A percentile compares a stretch with the other conserved stretches of the same genome.
These are phyloP conservation scores for Pseudopipra pipra DNA, from an alignment of 2,113 vertebrate species.

Conservation along the genomic window DNA sequence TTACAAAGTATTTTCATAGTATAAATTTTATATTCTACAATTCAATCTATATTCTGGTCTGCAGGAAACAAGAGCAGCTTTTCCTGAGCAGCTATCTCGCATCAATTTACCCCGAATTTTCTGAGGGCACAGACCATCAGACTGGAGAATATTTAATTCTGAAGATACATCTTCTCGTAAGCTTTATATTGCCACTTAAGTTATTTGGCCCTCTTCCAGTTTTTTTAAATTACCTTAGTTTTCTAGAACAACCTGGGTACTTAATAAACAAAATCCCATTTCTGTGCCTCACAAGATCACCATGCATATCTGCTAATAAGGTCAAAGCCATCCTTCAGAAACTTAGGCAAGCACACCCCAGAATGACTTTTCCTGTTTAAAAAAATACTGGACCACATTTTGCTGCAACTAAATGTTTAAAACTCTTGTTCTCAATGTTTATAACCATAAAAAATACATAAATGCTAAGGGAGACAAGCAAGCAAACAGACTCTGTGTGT, in stretches of 20 bases:
- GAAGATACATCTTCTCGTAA: background rate
- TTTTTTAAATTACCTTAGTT: background rate
- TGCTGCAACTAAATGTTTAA: conserved; percentile 35
- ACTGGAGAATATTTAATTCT: background rate
- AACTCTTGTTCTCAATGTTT: conserved; percentile 33
- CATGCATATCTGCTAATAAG: background rate
- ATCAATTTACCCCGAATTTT: background rate
- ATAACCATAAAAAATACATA: conserved; percentile 54
- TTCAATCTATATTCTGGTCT: background rate
- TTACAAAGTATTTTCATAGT: background rate
- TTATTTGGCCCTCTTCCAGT: background rate
- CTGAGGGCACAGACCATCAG: background rate
- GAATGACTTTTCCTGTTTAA: background rate
- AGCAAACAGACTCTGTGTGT: background rate
- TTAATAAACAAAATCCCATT: background rate
- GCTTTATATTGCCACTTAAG: background rate
- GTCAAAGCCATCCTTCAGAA: background rate
- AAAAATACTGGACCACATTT: background rate
- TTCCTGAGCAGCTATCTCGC: background rate
- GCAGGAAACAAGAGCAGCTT: background rate
- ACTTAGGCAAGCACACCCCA: background rate
- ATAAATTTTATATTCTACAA: background rate
- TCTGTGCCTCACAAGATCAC: background rate
- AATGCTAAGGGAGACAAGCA: conserved; percentile 24
- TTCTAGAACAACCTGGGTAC: background rate